Evolutionary conservation across 2,113 vertebrate species (phyloP).

Genomic region (Passerina amoena): DNA sequence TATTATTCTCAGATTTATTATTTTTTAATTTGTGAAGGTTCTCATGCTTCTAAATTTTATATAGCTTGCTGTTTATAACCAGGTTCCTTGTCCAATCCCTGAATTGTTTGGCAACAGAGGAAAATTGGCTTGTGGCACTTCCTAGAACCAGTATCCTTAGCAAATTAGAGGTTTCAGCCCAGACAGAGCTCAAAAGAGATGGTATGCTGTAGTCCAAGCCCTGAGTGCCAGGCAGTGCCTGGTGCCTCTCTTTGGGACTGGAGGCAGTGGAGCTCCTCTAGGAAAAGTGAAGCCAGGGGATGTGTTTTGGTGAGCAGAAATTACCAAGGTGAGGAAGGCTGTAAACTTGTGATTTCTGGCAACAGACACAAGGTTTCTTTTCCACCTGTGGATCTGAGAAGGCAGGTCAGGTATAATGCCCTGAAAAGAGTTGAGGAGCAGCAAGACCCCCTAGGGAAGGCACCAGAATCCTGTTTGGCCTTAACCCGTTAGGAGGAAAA

Average conservation of each 20-base stretch:
- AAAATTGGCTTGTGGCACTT: not conserved
- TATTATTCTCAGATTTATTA: not conserved
- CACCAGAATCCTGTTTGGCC: not conserved
- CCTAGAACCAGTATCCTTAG: not conserved
- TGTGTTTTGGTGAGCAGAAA: not conserved
- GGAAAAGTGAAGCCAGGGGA: not conserved
- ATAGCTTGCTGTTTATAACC: not conserved
- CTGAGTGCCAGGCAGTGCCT: not conserved
- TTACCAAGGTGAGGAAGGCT: not conserved
- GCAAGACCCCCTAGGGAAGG: not conserved
- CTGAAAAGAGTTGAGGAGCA: not conserved
- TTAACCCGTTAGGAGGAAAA: not conserved
- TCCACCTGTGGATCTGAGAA: not conserved
- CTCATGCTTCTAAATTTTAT: not conserved
- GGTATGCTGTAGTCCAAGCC: fast-evolving
- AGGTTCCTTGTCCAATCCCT: not conserved
- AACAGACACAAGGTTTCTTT: not conserved
- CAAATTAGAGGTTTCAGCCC: not conserved
- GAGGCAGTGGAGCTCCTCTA: fast-evolving
- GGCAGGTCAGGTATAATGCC: not conserved
- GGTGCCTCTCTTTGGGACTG: not conserved
- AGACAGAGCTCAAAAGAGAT: not conserved
- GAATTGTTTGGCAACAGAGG: not conserved
- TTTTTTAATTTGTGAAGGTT: not conserved
- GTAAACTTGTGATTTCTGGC: not conserved